These are phyloP conservation scores for Microtus oregoni DNA, from an alignment of 2,113 vertebrate species.

Conservation along the genomic window DNA sequence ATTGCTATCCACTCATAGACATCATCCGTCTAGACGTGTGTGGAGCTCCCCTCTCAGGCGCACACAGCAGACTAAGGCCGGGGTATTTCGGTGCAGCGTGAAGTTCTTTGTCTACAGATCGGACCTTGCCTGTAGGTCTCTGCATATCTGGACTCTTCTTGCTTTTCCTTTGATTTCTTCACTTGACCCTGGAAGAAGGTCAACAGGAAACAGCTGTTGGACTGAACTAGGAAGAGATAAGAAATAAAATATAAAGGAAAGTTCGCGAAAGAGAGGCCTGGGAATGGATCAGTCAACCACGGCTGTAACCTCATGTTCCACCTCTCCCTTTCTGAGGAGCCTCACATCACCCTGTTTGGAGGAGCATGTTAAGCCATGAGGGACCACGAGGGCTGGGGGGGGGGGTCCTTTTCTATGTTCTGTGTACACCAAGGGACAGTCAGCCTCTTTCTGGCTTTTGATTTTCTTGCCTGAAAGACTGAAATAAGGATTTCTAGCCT, in stretches of 20 bases:
- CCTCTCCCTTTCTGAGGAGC: background rate
- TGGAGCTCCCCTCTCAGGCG: background rate
- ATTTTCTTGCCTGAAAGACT: background rate
- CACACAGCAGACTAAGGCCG: background rate
- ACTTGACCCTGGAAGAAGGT: background rate
- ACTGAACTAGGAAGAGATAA: background rate
- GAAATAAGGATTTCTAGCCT: background rate
- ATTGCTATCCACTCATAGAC: background rate
- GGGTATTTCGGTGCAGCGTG: background rate
- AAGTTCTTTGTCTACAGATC: background rate
- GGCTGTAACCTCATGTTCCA: accelerated
- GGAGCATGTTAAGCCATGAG: background rate
- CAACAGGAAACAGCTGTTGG: background rate
- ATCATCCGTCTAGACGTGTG: background rate
- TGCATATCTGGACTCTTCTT: background rate
- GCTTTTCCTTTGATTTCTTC: background rate
- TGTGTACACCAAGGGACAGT: accelerated
- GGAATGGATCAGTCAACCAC: background rate
- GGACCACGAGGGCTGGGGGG: background rate
- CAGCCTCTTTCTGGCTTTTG: background rate
- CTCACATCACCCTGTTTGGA: background rate
- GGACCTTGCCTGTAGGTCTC: background rate
- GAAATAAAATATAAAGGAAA: background rate
- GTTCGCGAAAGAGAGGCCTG: no score
- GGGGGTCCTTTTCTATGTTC: background rate